Evolutionary conservation across 2,888 invertebrate genomes (phyloP).

Genomic region (Pegoplata infirma): DNA sequence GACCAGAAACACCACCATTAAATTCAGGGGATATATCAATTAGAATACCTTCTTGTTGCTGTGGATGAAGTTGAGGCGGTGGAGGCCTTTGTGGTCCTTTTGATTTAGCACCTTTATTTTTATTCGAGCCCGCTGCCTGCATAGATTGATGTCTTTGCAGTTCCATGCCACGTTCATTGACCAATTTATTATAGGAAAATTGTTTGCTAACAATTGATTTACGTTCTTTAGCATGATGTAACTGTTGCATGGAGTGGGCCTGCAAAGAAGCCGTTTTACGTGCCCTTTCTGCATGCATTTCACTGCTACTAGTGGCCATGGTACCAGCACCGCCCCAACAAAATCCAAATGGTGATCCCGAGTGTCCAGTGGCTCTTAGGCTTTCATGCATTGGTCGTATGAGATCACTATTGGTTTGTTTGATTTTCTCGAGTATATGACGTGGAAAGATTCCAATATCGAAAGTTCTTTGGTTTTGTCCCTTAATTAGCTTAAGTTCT

Average conservation of each 20-base stretch:
- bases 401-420: constrained; percentile 84
- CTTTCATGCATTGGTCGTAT: constrained; percentile 89
- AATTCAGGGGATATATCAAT: constrained; percentile 85
- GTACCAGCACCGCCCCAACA: constrained; percentile 91
- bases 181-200: constrained; percentile 90
- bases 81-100: constrained; percentile 78
- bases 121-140: constrained; percentile 14
- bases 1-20: constrained; percentile 61
- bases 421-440: constrained; percentile 83
- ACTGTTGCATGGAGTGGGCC: constrained; percentile 60
- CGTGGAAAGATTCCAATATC: constrained; percentile 92
- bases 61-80: constrained; percentile 71
- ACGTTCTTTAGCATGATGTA: constrained; percentile 74
- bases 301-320: constrained; percentile 85
- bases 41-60: constrained; percentile 82
- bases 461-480: constrained; percentile 93
- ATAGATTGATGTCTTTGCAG: constrained; percentile 64
- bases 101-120: constrained; percentile 68
- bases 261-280: constrained; percentile 76
- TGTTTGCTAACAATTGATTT: constrained; percentile 81
- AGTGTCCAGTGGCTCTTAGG: constrained; percentile 87
- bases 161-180: constrained; percentile 81
- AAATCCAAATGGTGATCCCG: constrained; percentile 85
- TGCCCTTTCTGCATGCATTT: constrained; percentile 74
- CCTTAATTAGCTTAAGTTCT: constrained; percentile 96